Base-by-base conservation (phyloP, 2,888 invertebrate species). In the Yponomeuta cagnagella region DNA sequence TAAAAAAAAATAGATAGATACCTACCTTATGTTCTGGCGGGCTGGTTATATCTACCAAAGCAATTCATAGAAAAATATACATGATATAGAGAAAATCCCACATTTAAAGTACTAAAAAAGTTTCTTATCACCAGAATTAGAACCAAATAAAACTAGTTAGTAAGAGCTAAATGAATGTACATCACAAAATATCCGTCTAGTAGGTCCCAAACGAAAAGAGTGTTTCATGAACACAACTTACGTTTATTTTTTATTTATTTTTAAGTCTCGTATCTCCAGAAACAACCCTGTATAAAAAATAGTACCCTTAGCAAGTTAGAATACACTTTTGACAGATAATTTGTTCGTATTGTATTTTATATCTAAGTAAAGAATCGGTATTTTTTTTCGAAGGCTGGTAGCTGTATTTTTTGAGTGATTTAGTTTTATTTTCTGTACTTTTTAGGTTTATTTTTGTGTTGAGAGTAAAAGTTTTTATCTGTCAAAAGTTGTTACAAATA, bases 241-340 rank as follows among this genome's bases (percentile, higher is more conserved):
- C 30, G 4, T 75, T 73, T 72, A 76, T 74, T 73, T 71, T 33
- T 31, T 74, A 73, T 80, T 75, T 76, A 74, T 73, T 73, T 74
- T 76, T 72, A 33, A 72, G 72, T 77, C 76, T 73, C 70, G 74
- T 78, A 64, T 72, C 78, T 72, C 69, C 79, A 81, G 80, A 37
- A 82, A 89, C 82, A 83, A 91, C 91, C 91, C 91, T 91, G 87
- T 88, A 80, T 78, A 76, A 30, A 52, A 70, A 81, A 85, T 90
- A 89, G 86, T 82, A 79, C 37, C 90, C 91, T 88, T 91, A 91
- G 91, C 89, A 81, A 86, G 80, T 86, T 91, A 91, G 90, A 68
- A 79, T 78, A 78, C 79, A 73, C 75, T 72, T 80, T 81, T 82
- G 83, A 82, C 83, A 82, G 86, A 82, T 82, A 81, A 84, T 82